Conservation (phyloP, 1,140 invertebrate genomes). For the Zaprionus taronus region DNA sequence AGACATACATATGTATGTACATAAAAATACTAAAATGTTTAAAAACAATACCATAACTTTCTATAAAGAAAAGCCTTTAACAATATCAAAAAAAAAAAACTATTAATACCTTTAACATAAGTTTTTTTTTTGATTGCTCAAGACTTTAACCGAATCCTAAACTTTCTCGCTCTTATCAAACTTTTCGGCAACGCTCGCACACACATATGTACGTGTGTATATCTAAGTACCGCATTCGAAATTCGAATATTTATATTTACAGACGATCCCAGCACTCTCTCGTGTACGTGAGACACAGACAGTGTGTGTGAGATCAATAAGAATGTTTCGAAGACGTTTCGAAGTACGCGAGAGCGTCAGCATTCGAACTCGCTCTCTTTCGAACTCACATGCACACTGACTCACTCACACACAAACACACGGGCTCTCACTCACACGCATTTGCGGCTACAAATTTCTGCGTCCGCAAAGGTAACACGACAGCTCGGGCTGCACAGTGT, state of each 20-base stretch:
- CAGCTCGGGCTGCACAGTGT: neutral
- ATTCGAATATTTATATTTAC: constrained; percentile 39
- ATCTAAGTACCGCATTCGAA: constrained; percentile 21
- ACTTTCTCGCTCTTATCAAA: constrained; percentile 49
- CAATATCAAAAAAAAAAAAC: too few relatives aligned
- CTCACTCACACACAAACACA: constrained; percentile 37
- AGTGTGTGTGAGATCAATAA: constrained; percentile 69
- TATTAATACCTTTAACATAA: too few relatives aligned
- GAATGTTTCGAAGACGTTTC: constrained; percentile 53
- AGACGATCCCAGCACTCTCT: constrained; percentile 30
- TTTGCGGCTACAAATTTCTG: constrained; percentile 67
- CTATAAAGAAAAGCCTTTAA: too few relatives aligned
- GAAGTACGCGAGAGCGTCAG: constrained; percentile 36
- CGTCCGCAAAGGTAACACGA: constrained; percentile 70
- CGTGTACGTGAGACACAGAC: constrained; percentile 41
- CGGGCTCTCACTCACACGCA: constrained; percentile 10
- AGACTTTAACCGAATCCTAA: constrained; percentile 20
- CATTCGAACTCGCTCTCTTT: constrained; percentile 66
- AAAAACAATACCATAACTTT: too few relatives aligned
- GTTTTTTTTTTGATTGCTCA: constrained; percentile 6
- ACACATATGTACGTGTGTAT: constrained; percentile 8
- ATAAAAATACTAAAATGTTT: too few relatives aligned
- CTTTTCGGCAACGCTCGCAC: constrained; percentile 24
- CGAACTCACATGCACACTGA: constrained; percentile 60
- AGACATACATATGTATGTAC: too few relatives aligned